These are phyloP conservation scores for Clarias magur DNA, from an alignment of 2,113 vertebrate species.

Conservation along the genomic window DNA sequence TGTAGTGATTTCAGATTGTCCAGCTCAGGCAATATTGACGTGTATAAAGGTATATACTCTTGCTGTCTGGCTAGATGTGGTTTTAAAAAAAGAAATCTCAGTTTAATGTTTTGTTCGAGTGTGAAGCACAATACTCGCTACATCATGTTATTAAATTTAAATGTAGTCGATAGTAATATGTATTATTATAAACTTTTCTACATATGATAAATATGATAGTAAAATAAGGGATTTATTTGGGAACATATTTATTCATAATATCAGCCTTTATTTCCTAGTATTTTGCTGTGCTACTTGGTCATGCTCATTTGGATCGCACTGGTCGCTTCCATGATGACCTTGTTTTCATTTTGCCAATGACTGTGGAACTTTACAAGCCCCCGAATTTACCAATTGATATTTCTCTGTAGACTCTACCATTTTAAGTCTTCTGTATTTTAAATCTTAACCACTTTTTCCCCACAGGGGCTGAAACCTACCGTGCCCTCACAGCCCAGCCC, in stretches of 20 bases:
- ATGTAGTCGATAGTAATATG: not conserved
- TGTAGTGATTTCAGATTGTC: not conserved
- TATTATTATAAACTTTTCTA: not conserved
- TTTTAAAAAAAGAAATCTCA: too few species aligned
- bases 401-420: too few species aligned
- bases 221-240: not conserved
- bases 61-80: too few species aligned
- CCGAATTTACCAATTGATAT: not conserved
- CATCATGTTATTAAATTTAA: not conserved
- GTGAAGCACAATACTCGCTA: not conserved
- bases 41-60: not conserved
- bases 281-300: too few species aligned
- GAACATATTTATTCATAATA: not conserved
- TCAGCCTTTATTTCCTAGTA: not conserved
- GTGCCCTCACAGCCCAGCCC: conserved; percentile 69
- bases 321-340: conserved; percentile 18
- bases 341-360: not conserved
- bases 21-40: not conserved
- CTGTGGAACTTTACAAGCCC: not conserved
- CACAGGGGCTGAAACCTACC: conserved; percentile 78
- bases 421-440: not conserved
- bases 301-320: not conserved
- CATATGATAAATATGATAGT: not conserved
- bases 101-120: not conserved
- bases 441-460: conserved; percentile 25